A percentile compares a stretch with the other conserved stretches of the same genome.
These are phyloP conservation scores for Tolypeutes matacus DNA, from an alignment of 2,797 vertebrate genomes.

Conservation along the genomic window DNA sequence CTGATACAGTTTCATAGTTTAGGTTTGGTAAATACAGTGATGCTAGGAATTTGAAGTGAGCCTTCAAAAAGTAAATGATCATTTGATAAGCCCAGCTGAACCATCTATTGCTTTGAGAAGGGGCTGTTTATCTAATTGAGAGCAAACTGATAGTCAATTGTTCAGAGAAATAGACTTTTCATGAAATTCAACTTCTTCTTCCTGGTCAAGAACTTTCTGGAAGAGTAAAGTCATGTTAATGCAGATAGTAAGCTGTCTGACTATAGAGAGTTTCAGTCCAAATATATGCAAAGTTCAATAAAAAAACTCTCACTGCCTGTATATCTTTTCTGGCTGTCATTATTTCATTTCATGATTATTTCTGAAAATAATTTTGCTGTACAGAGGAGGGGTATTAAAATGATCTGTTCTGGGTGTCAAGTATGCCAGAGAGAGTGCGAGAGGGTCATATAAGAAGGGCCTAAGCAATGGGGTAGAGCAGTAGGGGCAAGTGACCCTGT, in stretches of 20 bases:
- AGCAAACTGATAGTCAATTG: not conserved
- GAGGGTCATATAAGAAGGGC: not conserved
- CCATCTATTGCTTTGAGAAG: slow-evolving; percentile 1
- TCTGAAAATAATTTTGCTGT: slow-evolving; percentile 43
- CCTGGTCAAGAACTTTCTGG: slow-evolving; percentile 42
- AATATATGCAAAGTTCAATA: not conserved
- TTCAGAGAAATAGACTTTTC: not conserved
- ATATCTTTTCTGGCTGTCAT: slow-evolving; percentile 23
- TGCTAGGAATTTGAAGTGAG: not conserved
- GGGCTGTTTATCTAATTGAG: not conserved
- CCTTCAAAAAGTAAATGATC: not conserved
- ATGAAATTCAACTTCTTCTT: slow-evolving; percentile 48
- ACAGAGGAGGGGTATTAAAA: not conserved
- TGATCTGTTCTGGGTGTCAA: not conserved
- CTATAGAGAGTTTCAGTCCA: not conserved
- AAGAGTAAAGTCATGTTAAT: not conserved
- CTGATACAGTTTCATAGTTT: not conserved
- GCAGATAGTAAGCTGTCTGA: not conserved
- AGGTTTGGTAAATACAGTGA: not conserved
- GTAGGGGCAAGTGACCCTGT: not conserved
- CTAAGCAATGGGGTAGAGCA: not conserved
- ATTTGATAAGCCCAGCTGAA: not conserved
- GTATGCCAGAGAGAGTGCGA: not conserved
- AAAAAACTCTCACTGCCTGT: not conserved
- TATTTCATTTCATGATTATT: slow-evolving; percentile 47